Base-by-base conservation (phyloP, 1,140 invertebrate genomes). In the Sinonovacula constricta region DNA sequence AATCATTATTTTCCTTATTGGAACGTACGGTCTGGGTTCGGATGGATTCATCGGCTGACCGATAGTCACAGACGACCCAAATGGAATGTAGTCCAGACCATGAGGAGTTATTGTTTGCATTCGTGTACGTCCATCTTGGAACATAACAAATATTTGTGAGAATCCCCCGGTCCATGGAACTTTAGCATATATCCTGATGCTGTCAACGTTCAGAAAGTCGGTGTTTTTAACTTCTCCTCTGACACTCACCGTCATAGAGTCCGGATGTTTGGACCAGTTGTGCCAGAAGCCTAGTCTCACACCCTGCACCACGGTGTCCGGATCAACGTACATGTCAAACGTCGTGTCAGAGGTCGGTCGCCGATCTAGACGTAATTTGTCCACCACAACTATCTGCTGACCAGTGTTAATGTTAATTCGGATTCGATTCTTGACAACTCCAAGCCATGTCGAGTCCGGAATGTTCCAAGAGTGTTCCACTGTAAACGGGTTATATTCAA, bases 101-200 rank as follows among this genome's bases (percentile, higher is more conserved):
- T 77, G 74, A 15, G 74, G 74, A 14, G 74, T 77, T 14, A 68
- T 60, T 49, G 74, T 36, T 31, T 77, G 74, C 14, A 77, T 51
- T 22, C 65, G 63, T 33, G 53, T 59, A 3, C 63, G 30, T 3
- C 74, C 74, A 39, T 77, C 65, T 30, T 77, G 74, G 60, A 67
- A 77, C 28, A 77, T 56, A 7, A 77, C 74, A 33, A 77, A 68
- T 10, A 77, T 54, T 51, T 77, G 74, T 0, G 74, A 49, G 30
- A 67, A 77, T 12, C 53, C 63, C 3, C 36, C 74, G 1, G 53
- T 60, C 74, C 74, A 77, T 1, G 74, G 74, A 60, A 77, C 54
- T 34, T 66, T 77, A 15, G 65, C 53, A 36, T 77, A 77, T 12
- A 77, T 39, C 15, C 63, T 54, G 12, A 77, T 15, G 24, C 63